Conservation (phyloP, 2,888 invertebrate genomes). For the Tanytarsus gracilentus region DNA sequence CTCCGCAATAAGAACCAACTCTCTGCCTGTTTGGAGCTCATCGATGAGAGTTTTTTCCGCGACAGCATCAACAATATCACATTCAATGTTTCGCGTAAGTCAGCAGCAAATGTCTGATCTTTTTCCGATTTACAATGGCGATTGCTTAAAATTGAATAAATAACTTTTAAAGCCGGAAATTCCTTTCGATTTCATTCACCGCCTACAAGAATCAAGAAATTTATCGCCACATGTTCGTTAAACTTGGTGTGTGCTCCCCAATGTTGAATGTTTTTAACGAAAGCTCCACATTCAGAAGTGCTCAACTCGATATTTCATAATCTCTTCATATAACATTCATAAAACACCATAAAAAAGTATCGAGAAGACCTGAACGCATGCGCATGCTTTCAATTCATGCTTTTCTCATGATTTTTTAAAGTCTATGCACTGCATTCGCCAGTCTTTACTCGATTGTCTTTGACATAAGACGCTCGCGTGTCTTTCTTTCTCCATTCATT, state of each 20-base stretch:
- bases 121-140: no score
- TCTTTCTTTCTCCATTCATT: constrained; percentile 3
- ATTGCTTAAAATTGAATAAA: no score
- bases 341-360: not conserved
- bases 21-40: no score
- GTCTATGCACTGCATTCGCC: not conserved
- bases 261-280: constrained; percentile 16
- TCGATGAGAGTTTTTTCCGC: no score
- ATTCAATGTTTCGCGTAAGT: no score
- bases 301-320: not conserved
- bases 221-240: not conserved
- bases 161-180: no score
- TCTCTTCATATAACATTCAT: not conserved
- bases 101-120: no score
- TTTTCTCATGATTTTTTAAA: constrained; percentile 4
- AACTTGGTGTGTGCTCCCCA: not conserved
- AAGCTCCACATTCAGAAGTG: constrained; percentile 9
- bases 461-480: not conserved
- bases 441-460: constrained; percentile 18
- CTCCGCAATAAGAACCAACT: no score
- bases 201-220: not conserved
- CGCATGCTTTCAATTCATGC: constrained; percentile 17
- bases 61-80: no score
- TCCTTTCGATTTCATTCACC: no score
- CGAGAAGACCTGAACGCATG: not conserved